Evolutionary conservation across 2,113 vertebrate species (phyloP).

Genomic region (Oenanthe melanoleuca): DNA sequence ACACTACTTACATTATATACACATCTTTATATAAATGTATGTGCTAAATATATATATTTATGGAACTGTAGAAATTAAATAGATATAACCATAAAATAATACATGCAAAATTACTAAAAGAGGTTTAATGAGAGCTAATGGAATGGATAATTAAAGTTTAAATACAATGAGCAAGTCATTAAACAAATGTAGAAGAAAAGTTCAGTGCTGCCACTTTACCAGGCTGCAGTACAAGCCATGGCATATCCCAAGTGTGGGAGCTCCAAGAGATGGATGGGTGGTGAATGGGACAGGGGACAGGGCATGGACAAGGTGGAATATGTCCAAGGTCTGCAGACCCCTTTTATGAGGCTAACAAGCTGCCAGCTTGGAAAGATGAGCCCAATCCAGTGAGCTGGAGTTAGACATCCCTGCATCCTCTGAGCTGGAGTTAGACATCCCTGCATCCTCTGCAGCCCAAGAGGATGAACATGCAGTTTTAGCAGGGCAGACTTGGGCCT

Average conservation of each 20-base stretch:
- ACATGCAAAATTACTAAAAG: neutral
- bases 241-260: neutral
- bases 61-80: neutral
- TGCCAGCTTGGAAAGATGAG: neutral
- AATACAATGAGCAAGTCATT: neutral
- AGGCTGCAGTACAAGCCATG: neutral
- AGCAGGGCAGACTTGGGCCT: neutral
- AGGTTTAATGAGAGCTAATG: neutral
- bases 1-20: neutral
- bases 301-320: neutral
- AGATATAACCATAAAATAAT: neutral
- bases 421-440: neutral
- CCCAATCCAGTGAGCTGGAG: neutral
- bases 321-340: neutral
- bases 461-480: neutral
- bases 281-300: accelerated
- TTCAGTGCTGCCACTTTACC: neutral
- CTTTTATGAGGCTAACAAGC: neutral
- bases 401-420: neutral
- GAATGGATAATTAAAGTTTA: neutral
- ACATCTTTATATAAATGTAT: neutral
- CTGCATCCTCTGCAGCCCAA: neutral
- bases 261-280: neutral
- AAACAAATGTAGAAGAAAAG: neutral
- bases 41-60: neutral